Evolutionary conservation across 2,888 invertebrate species (phyloP).

Genomic region (Galerucella nymphaeae): DNA sequence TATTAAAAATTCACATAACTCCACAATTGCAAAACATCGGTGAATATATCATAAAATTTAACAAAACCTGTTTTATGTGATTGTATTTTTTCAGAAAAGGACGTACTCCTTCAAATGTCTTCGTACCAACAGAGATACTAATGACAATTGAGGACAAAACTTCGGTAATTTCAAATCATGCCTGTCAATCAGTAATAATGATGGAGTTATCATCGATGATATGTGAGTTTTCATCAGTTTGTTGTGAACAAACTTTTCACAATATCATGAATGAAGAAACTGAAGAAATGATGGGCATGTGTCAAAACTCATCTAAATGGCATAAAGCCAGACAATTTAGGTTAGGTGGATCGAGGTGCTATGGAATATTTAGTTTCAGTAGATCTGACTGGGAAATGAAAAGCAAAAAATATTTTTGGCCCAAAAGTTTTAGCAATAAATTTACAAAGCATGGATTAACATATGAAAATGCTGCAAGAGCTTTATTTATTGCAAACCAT

Average conservation of each 20-base stretch:
- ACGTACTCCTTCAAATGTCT: constrained; percentile 10
- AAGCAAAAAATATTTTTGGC: too few species aligned
- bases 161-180: constrained; percentile 19
- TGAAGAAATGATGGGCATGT: too few species aligned
- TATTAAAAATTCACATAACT: constrained; percentile 16
- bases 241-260: too few species aligned
- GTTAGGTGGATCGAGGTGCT: too few species aligned
- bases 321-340: too few species aligned
- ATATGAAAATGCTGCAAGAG: constrained; percentile 20
- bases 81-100: constrained; percentile 20
- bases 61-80: constrained; percentile 6
- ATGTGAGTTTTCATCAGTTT: constrained; percentile 3
- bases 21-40: too few species aligned
- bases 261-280: too few species aligned
- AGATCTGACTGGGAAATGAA: too few species aligned
- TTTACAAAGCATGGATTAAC: constrained; percentile 23
- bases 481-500: constrained; percentile 20
- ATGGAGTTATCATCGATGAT: neutral
- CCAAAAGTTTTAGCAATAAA: too few species aligned
- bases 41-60: too few species aligned
- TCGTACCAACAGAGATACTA: constrained; percentile 11
- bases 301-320: too few species aligned
- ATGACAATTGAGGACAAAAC: constrained; percentile 18
- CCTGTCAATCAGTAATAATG: constrained; percentile 14
- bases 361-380: too few species aligned